These are phyloP conservation scores for Notoglanidium macrostoma DNA, from an alignment of 2,797 vertebrate genomes.

Conservation along the genomic window DNA sequence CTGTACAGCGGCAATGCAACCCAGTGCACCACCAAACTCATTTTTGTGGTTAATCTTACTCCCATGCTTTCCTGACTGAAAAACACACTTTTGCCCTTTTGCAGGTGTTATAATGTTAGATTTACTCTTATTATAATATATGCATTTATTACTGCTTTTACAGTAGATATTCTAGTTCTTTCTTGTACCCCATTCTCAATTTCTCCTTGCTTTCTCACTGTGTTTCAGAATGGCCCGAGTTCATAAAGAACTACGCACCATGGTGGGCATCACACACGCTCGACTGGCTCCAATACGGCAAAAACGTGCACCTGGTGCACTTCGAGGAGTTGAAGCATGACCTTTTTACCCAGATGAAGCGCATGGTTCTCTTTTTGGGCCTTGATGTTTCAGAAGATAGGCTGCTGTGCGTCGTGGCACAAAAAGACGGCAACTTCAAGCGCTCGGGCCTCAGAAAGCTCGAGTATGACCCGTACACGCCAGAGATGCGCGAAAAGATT, in stretches of 20 bases:
- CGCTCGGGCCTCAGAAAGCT: conserved; percentile 91
- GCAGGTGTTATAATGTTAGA: not conserved
- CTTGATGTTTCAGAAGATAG: conserved; percentile 84
- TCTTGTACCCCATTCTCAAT: not conserved
- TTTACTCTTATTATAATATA: not conserved
- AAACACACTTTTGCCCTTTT: not conserved
- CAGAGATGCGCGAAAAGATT: conserved; percentile 85
- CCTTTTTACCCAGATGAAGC: conserved; percentile 86
- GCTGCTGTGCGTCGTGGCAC: conserved; percentile 93
- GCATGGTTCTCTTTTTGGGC: conserved; percentile 87
- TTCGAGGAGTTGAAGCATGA: conserved; percentile 91
- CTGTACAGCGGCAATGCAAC: not conserved
- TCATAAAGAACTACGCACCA: conserved; percentile 92
- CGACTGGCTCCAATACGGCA: conserved; percentile 94
- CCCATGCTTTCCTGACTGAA: not conserved
- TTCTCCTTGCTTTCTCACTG: conserved; percentile 13
- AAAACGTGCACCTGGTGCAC: conserved; percentile 87
- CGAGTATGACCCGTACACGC: conserved; percentile 92
- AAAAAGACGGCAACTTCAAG: conserved; percentile 98
- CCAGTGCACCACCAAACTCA: not conserved
- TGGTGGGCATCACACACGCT: conserved; percentile 97
- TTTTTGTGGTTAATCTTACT: not conserved
- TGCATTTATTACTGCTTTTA: not conserved
- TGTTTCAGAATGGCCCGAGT: conserved; percentile 93
- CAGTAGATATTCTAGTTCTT: not conserved